These are phyloP conservation scores for Limenitis camilla DNA, from an alignment of 2,888 invertebrate species.

Conservation along the genomic window DNA sequence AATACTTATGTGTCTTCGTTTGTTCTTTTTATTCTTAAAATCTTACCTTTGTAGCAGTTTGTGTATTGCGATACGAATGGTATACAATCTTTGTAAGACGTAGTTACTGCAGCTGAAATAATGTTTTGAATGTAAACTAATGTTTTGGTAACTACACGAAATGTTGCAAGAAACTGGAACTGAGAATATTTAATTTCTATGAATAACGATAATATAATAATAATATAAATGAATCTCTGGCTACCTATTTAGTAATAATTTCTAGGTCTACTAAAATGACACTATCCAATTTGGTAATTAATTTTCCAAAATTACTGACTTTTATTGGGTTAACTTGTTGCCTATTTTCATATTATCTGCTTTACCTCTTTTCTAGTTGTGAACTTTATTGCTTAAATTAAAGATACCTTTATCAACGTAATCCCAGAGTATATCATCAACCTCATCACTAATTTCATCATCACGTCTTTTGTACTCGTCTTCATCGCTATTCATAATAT, in stretches of 20 bases:
- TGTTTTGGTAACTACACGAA: neutral
- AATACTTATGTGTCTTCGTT: neutral
- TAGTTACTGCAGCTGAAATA: constrained; percentile 32
- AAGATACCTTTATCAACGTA: constrained; percentile 38
- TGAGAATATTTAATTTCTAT: too few relatives aligned
- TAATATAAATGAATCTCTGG: too few relatives aligned
- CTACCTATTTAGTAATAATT: neutral
- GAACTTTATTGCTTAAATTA: too few relatives aligned
- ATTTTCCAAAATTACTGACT: too few relatives aligned
- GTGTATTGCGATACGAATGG: constrained; percentile 49
- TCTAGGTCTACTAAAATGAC: too few relatives aligned
- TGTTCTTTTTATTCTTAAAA: neutral
- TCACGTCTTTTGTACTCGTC: constrained; percentile 17
- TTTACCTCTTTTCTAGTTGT: too few relatives aligned
- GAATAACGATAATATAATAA: too few relatives aligned
- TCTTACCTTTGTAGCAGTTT: constrained; percentile 51
- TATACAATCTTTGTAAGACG: constrained; percentile 37
- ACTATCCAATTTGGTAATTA: too few relatives aligned
- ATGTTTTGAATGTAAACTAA: too few relatives aligned
- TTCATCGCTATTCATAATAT: constrained; percentile 21
- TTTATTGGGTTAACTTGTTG: too few relatives aligned
- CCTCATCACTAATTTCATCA: constrained; percentile 17
- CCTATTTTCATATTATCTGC: too few relatives aligned
- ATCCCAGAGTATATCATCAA: constrained; percentile 36
- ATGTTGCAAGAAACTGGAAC: neutral